Percentiles rank a stretch among this genome's conserved stretches.
These are phyloP conservation scores for Catharus ustulatus DNA, from an alignment of 2,797 vertebrate species.

Conservation along the genomic window DNA sequence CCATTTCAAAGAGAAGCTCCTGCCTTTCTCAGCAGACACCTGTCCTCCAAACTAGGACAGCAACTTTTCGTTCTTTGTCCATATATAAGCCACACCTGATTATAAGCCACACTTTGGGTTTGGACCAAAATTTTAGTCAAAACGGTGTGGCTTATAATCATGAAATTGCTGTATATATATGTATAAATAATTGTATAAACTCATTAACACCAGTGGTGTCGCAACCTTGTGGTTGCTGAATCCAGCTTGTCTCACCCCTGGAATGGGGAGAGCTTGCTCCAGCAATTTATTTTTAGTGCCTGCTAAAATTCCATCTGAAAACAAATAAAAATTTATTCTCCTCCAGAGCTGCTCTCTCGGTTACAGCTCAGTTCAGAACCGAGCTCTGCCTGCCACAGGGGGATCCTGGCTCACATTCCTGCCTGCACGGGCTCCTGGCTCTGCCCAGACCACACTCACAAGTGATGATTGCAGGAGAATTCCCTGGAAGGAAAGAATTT, in stretches of 20 bases:
- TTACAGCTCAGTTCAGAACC: background rate
- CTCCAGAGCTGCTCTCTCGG: background rate
- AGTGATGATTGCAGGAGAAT: background rate
- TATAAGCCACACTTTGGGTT: too few relatives aligned
- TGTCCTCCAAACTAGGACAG: too few relatives aligned
- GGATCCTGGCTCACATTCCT: background rate
- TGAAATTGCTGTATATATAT: accelerated
- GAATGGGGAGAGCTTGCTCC: background rate
- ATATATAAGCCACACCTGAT: too few relatives aligned
- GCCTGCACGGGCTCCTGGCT: background rate
- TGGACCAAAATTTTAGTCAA: too few relatives aligned
- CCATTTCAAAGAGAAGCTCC: too few relatives aligned
- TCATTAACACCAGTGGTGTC: background rate
- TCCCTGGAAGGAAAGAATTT: background rate
- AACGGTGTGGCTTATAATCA: too few relatives aligned
- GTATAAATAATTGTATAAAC: background rate
- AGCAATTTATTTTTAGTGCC: background rate
- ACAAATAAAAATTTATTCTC: background rate
- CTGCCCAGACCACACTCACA: background rate
- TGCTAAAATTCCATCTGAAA: background rate
- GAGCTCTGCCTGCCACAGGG: background rate
- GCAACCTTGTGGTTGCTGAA: background rate
- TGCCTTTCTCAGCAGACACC: too few relatives aligned
- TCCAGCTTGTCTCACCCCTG: background rate
- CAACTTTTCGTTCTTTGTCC: too few relatives aligned